Evolutionary conservation across 2,797 vertebrate genomes (phyloP), one percentile per base, ranked within the genome.

Genomic region (Pristis pectinata): DNA sequence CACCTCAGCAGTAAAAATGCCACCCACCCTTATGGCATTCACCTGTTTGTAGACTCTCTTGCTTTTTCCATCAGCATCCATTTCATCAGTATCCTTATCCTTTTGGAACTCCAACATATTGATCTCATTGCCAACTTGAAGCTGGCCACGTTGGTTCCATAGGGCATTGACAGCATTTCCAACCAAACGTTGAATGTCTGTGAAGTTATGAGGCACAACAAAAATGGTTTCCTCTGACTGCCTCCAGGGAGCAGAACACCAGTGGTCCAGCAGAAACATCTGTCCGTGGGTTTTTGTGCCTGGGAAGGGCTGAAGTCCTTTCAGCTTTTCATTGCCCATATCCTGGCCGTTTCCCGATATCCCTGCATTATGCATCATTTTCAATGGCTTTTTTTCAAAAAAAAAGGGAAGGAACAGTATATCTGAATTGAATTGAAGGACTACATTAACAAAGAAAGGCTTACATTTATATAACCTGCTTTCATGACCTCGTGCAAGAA

Each of bases 1-100:
- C 6, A 34, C 22, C 67, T 67, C 11, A 27, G 37, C 34, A 1
- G 1, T 44, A 44, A 13, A 11, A 74, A 24, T 4, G 0, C 44
- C 41, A 74, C 37, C 19, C 15, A 37, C n/a, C 61, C 19, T 2
- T 44, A 34, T 22, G 4, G 13, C 24, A 74, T 74, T 94, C 96
- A 96, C 96, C 96, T 96, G 96, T 94, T 96, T 61, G 89, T 96
- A 96, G 95, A 96, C 95, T 94, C 94, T 95, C 94, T 95, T 96
- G 95, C 95, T 96, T 95, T 96, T 95, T 94, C 53, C 94, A 95
- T 96, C 95, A 80, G 95, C 67, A 76, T 95, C 0, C 0, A 95
- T 95, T 91, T 94, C 95, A 92, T 61, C 74, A 34, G 95, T 72
- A 95, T 96, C 95, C 94, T 95, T 72, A 95, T 96, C 95, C 94